Evolutionary conservation across 2,888 invertebrate genomes (phyloP), one percentile per base, ranked within the genome.

Genomic region (Habroteleia sp.): DNA sequence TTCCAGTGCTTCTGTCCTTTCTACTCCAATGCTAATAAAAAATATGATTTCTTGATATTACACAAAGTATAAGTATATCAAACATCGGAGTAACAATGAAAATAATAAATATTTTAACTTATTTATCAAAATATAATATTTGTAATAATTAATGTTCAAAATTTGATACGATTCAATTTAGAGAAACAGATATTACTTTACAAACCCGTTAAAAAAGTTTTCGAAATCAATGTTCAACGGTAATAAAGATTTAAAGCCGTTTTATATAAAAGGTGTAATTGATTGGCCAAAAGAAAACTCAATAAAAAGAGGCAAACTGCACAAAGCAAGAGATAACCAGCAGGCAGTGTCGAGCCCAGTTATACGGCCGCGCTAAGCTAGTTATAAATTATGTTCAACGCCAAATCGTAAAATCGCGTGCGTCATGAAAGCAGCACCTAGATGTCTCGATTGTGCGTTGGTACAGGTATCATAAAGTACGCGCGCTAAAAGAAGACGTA

Each of bases 301-400:
- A 63, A 50, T 63, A 63, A 50, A 48, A 50, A 33, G 29, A 41
- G 20, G 20, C 20, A 62, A 11, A 25, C 11, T 16, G 54, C 3
- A 58, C 56, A 42, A 52, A 46, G 35, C 37, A n/a, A 39, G 14
- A 52, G 60, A 52, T 41, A 42, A 50, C 37, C 37, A 29, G 1
- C 14, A 27, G 35, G 27, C 14, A 31, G 11, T 10, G 44, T 33
- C 10, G 50, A 10, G 7, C 23, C 7, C 35, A 17, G 66, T 54
- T 66, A 66, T 56, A 65, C 44, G 52, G 52, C 78, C 73, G 63
- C 16, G n/a, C 46, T 39, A 56, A 72, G 76, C 79, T 78, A 74
- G 79, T 81, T 80, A 80, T 86, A 85, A 86, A 85, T 85, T 82
- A 81, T 78, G 79, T 81, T 80, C 80, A 79, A 82, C 83, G 81